Evolutionary conservation across 2,888 invertebrate genomes (phyloP).

Genomic region (Dysmachus trigonus): DNA sequence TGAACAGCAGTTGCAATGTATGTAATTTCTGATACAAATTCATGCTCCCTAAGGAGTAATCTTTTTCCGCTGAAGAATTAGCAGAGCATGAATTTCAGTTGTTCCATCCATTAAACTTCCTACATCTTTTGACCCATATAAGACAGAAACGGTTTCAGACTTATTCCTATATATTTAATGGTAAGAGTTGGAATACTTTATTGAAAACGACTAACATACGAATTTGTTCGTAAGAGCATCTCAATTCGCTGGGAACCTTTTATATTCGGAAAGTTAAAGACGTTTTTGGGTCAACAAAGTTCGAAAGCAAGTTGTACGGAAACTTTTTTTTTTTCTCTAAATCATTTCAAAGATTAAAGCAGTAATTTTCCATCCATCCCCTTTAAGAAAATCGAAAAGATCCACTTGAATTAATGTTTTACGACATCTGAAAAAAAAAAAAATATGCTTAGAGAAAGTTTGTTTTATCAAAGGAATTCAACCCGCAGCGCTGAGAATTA

Average conservation of each 20-base stretch:
- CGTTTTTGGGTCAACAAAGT: conserved; percentile 10
- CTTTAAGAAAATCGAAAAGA: conserved; percentile 9
- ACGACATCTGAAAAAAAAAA: background rate
- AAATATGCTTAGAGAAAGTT: background rate
- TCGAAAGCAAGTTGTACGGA: background rate
- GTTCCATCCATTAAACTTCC: background rate
- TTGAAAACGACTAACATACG: background rate
- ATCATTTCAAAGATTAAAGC: background rate
- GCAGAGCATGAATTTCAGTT: background rate
- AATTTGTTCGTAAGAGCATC: background rate
- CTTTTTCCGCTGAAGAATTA: background rate
- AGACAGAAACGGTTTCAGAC: background rate
- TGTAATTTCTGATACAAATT: conserved; percentile 16
- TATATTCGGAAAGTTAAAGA: background rate
- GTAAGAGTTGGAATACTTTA: background rate
- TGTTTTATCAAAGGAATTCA: background rate
- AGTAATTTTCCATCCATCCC: background rate
- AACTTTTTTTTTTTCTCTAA: background rate
- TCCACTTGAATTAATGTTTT: conserved; percentile 5
- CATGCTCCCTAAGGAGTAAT: background rate
- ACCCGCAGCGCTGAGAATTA: background rate
- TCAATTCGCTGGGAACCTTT: background rate
- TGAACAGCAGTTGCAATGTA: background rate
- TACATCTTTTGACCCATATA: background rate
- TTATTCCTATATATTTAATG: background rate